Conservation (phyloP, 2,113 vertebrate genomes). For the Cygnus atratus region DNA sequence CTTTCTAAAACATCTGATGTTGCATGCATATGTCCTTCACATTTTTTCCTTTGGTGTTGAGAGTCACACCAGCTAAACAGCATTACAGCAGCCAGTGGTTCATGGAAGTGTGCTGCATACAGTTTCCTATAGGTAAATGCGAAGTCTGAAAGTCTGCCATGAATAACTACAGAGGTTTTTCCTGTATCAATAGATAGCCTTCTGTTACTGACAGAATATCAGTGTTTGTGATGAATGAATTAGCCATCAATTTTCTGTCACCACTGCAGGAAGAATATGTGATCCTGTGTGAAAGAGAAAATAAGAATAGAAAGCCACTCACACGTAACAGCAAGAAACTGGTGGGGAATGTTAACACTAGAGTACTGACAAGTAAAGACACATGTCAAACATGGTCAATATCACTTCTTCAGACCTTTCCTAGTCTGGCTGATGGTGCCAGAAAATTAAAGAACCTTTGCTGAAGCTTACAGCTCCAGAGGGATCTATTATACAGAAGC, state of each 20-base stretch:
- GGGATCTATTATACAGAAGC: background rate
- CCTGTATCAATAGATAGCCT: background rate
- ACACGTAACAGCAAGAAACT: background rate
- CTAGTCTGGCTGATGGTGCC: background rate
- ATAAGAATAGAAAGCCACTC: constrained; percentile 6
- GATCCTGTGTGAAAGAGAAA: background rate
- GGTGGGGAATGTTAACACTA: background rate
- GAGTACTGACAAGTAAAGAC: background rate
- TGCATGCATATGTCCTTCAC: background rate
- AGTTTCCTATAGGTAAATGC: background rate
- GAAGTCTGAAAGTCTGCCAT: background rate
- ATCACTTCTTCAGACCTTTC: background rate
- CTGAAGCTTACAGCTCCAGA: background rate
- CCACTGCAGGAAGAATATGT: background rate
- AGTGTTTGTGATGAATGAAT: background rate
- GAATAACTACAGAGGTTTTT: background rate
- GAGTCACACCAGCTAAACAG: background rate
- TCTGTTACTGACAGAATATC: background rate
- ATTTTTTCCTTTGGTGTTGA: background rate
- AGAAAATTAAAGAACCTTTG: background rate
- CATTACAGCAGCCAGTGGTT: background rate
- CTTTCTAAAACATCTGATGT: background rate
- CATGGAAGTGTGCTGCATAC: background rate
- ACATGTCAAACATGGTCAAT: background rate
- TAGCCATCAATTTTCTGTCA: background rate